Evolutionary conservation across 2,113 vertebrate species (phyloP).

Genomic region (Leiothrix lutea): DNA sequence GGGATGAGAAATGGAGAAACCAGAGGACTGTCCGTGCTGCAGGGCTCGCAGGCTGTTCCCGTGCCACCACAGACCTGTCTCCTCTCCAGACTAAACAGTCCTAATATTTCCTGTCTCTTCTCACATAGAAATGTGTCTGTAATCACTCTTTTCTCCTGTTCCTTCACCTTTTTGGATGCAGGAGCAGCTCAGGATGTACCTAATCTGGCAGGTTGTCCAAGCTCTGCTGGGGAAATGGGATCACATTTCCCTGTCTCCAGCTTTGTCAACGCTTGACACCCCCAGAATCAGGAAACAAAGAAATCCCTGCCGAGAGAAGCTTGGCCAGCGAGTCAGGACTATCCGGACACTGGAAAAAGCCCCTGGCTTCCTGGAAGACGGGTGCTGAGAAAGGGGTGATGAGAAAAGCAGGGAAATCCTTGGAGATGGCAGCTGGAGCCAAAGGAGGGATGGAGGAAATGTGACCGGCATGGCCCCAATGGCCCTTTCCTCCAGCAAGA

Average conservation of each 20-base stretch:
- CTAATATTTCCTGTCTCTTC: constrained; percentile 39
- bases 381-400: background rate
- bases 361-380: background rate
- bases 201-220: background rate
- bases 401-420: constrained; percentile 29
- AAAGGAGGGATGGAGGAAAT: background rate
- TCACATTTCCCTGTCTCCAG: background rate
- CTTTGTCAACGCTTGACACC: background rate
- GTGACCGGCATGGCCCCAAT: rapidly evolving
- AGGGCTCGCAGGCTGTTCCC: background rate
- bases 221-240: background rate
- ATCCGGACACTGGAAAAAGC: background rate
- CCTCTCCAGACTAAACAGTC: constrained; percentile 55
- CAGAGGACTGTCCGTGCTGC: background rate
- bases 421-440: rapidly evolving
- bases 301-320: background rate
- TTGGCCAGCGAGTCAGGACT: background rate
- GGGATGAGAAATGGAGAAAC: background rate
- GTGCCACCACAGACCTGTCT: background rate
- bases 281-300: background rate
- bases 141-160: background rate
- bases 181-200: background rate
- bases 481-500: background rate
- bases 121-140: background rate
- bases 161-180: background rate